Conservation (phyloP, 35 echinoderm and acorn worm genomes). For the Amphiura filiformis region DNA sequence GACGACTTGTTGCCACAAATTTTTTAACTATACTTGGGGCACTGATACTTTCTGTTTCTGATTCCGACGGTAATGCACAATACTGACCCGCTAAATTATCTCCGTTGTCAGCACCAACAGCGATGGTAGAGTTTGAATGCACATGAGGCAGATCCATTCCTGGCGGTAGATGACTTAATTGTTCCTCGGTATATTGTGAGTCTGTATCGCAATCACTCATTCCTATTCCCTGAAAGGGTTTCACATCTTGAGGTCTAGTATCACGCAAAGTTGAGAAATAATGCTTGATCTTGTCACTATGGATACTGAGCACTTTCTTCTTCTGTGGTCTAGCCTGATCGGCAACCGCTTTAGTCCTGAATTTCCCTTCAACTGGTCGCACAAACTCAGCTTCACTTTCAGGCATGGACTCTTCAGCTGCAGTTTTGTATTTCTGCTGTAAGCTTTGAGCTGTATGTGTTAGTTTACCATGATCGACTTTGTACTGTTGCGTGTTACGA, state of each 20-base stretch:
- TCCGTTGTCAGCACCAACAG: not conserved
- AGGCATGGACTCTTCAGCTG: constrained; percentile 82
- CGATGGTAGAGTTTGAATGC: not conserved
- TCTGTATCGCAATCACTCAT: constrained; percentile 57
- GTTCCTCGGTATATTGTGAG: constrained; percentile 48
- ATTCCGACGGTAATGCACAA: not conserved
- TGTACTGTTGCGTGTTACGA: constrained; percentile 50
- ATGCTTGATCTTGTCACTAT: constrained; percentile 82
- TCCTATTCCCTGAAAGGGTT: constrained; percentile 82
- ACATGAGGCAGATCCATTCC: constrained; percentile 28
- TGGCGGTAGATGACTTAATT: constrained; percentile 7
- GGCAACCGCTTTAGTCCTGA: constrained; percentile 88
- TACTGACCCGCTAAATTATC: not conserved
- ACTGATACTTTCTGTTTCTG: not conserved
- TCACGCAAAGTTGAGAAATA: constrained; percentile 62
- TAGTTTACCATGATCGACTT: constrained; percentile 76
- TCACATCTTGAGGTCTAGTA: constrained; percentile 46
- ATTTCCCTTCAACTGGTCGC: constrained; percentile 79
- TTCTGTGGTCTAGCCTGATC: constrained; percentile 62
- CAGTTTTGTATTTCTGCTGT: constrained; percentile 81
- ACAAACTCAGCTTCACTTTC: constrained; percentile 95
- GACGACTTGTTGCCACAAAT: not conserved
- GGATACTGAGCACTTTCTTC: constrained; percentile 27
- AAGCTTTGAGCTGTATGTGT: constrained; percentile 74
- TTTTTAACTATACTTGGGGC: not conserved